Evolutionary conservation across 2,888 invertebrate species (phyloP).

Genomic region (Chaetoderma sp.): DNA sequence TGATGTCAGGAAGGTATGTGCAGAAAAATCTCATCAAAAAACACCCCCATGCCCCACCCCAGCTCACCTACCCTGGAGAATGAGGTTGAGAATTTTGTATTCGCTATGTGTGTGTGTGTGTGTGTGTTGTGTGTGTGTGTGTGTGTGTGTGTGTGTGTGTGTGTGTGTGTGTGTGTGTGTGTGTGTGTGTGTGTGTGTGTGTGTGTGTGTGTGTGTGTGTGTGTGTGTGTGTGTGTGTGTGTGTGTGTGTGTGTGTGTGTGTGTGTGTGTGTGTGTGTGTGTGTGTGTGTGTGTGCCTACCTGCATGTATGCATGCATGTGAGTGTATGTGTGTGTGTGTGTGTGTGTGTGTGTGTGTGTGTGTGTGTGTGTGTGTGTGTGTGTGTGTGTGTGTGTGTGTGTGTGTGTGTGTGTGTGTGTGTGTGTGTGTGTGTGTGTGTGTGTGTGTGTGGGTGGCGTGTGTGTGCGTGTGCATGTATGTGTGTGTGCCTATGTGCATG

Average conservation of each 20-base stretch:
- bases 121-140: background rate
- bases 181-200: no score
- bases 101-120: background rate
- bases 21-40: no score
- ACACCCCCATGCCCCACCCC: no score
- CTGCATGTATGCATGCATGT: background rate
- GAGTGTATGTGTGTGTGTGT: background rate
- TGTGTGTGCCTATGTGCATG: background rate
- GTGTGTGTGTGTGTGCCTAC: background rate
- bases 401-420: background rate
- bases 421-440: background rate
- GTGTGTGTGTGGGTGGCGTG: background rate
- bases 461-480: background rate
- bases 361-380: background rate
- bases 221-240: background rate
- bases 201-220: no score
- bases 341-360: background rate
- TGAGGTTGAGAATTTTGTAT: no score
- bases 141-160: no score
- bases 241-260: background rate
- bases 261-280: background rate
- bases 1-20: constrained; percentile 52
- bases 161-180: no score
- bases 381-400: background rate
- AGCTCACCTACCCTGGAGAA: no score